phyloP scores from a whole-genome alignment of 2,797 vertebrate species.

The Oryzias dopingdopingensis region DNA sequence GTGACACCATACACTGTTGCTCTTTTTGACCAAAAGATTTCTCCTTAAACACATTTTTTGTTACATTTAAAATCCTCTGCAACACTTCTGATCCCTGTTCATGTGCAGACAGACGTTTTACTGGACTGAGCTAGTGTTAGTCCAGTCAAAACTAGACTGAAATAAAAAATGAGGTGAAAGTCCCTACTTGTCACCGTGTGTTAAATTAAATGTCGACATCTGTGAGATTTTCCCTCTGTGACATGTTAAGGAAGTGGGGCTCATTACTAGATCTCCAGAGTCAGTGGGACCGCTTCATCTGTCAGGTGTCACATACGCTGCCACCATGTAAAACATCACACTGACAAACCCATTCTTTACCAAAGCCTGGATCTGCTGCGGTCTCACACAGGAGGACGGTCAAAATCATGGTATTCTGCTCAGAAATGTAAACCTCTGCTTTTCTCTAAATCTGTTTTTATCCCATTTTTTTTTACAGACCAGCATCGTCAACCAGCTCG shows the following conservation, averaged over 20 bases:
- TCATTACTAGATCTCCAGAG: constrained; percentile 33
- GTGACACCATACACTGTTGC: too few species aligned
- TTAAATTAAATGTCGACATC: constrained; percentile 19
- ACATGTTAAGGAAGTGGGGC: constrained; percentile 17
- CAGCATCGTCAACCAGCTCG: constrained; percentile 86
- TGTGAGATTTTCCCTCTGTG: constrained; percentile 10
- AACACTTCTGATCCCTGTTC: too few species aligned
- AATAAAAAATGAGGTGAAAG: constrained; percentile 21
- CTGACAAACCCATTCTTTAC: too few species aligned
- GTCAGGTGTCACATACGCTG: constrained; percentile 20
- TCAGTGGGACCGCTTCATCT: constrained; percentile 24
- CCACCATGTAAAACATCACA: neutral
- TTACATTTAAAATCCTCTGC: too few species aligned
- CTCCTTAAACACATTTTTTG: too few species aligned
- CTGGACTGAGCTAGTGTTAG: too few species aligned
- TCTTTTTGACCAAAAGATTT: too few species aligned
- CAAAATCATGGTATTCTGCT: neutral
- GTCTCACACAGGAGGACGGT: neutral
- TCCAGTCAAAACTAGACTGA: neutral
- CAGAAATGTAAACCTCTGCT: neutral
- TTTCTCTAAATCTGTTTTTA: neutral
- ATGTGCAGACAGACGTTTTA: too few species aligned
- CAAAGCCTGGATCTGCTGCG: too few species aligned
- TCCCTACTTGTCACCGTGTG: constrained; percentile 21
- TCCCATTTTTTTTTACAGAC: constrained; percentile 75